Percentiles rank a stretch among this genome's conserved stretches.
phyloP scores from a whole-genome alignment of 2,113 vertebrate genomes.

The Leptobrachium leishanense region DNA sequence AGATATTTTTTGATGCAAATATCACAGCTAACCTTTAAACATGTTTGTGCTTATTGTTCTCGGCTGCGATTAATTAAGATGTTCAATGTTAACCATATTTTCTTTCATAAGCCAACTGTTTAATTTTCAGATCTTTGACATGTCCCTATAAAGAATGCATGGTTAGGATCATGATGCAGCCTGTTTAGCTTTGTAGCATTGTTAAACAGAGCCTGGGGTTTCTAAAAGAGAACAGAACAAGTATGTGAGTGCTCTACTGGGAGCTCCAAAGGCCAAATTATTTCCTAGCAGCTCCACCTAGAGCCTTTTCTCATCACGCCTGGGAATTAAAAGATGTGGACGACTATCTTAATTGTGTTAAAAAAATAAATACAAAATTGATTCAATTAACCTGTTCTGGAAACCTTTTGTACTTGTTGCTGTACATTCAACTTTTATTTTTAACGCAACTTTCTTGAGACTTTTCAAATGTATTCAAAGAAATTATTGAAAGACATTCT shows the following conservation, averaged over 20 bases:
- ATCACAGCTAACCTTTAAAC: no score
- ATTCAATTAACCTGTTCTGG: conserved; percentile 13
- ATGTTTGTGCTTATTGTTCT: background rate
- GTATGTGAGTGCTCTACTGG: conserved; percentile 29
- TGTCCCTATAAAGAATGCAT: conserved; percentile 25
- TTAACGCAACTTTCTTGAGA: no score
- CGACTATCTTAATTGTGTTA: conserved; percentile 1
- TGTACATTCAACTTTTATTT: background rate
- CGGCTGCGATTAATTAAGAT: conserved; percentile 24
- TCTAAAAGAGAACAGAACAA: background rate
- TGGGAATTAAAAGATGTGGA: conserved; percentile 37
- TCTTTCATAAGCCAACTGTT: conserved; percentile 8
- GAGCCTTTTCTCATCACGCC: conserved; percentile 36
- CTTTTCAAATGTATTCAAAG: no score
- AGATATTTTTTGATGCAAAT: no score
- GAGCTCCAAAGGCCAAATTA: conserved; percentile 26
- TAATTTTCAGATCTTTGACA: conserved; percentile 27
- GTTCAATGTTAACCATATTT: background rate
- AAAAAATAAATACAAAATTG: background rate
- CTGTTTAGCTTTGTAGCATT: conserved; percentile 38
- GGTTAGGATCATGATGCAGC: conserved; percentile 37
- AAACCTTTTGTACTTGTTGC: background rate
- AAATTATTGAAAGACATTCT: no score
- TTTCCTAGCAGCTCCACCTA: conserved; percentile 42
- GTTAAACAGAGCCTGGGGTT: conserved; percentile 22